Percentiles rank a stretch among this genome's conserved stretches.
These are phyloP conservation scores for Aspidiotus rigidus DNA, from an alignment of 2,888 invertebrate species.

Conservation along the genomic window DNA sequence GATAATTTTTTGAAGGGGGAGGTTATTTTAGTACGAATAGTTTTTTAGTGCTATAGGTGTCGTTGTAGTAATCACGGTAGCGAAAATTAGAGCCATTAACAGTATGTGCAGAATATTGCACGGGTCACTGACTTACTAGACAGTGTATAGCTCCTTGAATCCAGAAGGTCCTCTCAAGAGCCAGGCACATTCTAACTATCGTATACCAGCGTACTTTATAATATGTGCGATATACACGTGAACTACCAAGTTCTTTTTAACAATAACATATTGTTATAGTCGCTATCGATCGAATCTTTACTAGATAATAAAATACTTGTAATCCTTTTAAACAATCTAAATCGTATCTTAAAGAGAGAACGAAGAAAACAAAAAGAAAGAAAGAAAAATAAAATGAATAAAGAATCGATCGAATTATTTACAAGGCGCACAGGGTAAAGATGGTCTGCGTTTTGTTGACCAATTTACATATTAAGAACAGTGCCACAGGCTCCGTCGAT, in stretches of 20 bases:
- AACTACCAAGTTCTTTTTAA: slow-evolving; percentile 7
- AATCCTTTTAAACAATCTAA: slow-evolving; percentile 31
- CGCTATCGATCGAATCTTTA: slow-evolving; percentile 29
- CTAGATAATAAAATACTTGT: slow-evolving; percentile 32
- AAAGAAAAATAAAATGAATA: slow-evolving; percentile 12
- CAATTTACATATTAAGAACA: slow-evolving; percentile 28
- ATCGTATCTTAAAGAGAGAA: slow-evolving; percentile 1
- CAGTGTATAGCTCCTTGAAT: too few relatives aligned
- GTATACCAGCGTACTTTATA: not conserved
- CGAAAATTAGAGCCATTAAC: too few relatives aligned
- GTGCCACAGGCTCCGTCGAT: not conserved
- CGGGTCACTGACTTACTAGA: too few relatives aligned
- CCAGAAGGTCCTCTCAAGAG: too few relatives aligned
- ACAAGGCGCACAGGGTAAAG: slow-evolving; percentile 10
- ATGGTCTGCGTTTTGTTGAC: slow-evolving; percentile 27
- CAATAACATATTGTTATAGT: slow-evolving; percentile 31
- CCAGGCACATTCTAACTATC: not conserved
- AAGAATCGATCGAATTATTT: slow-evolving; percentile 28
- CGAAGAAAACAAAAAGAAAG: not conserved
- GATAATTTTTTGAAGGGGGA: too few relatives aligned
- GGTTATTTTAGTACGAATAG: too few relatives aligned
- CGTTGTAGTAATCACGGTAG: too few relatives aligned
- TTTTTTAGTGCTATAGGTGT: too few relatives aligned
- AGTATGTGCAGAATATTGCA: too few relatives aligned
- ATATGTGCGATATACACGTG: not conserved